Evolutionary conservation across 2,113 vertebrate genomes (phyloP).

Genomic region (Trematomus loennbergii): DNA sequence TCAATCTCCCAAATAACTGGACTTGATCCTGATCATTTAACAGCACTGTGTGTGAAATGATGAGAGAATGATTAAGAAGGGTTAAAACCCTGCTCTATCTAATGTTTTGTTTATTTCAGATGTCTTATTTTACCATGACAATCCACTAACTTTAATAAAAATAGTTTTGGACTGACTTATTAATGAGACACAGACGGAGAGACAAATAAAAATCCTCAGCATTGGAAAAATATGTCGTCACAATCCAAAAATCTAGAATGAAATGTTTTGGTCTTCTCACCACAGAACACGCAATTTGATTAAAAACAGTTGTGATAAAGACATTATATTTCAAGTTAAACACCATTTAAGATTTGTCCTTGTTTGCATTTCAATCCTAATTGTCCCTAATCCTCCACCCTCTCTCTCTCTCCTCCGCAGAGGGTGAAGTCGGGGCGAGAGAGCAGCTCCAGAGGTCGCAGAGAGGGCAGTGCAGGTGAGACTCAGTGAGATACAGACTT

Average conservation of each 20-base stretch:
- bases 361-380: no score
- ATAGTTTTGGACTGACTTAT: neutral
- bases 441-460: slow-evolving; percentile 85
- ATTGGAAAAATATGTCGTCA: neutral
- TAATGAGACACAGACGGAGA: neutral
- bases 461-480: slow-evolving; percentile 91
- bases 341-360: no score
- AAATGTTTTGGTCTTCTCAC: neutral
- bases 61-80: neutral
- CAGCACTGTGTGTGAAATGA: neutral
- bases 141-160: neutral
- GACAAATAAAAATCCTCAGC: neutral
- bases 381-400: neutral
- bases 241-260: neutral
- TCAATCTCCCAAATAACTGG: slow-evolving; percentile 3
- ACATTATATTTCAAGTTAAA: neutral
- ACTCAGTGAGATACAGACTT: neutral
- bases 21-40: neutral
- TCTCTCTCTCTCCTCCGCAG: slow-evolving; percentile 73
- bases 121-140: neutral
- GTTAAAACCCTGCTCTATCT: neutral
- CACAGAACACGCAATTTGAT: neutral
- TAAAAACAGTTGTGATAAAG: neutral
- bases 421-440: slow-evolving; percentile 92
- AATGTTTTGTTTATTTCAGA: neutral